Conservation (phyloP, 2,113 vertebrate species). For the Nycticorax nycticorax region DNA sequence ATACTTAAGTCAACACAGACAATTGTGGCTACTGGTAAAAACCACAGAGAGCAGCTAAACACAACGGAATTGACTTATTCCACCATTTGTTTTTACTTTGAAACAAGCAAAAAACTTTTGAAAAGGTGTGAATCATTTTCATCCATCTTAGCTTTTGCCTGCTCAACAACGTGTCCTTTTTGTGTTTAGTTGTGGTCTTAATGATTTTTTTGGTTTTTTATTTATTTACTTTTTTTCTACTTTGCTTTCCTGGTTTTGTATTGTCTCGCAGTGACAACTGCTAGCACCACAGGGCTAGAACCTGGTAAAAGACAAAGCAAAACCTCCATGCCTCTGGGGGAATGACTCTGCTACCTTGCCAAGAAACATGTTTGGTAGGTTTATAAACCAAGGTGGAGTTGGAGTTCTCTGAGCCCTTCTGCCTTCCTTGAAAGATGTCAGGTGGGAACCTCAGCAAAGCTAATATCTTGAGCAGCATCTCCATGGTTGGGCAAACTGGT, state of each 20-base stretch:
- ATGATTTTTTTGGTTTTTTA: neutral
- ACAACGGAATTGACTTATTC: conserved; percentile 49
- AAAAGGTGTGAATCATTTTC: conserved; percentile 12
- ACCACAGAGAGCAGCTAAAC: conserved; percentile 34
- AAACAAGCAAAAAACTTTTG: neutral
- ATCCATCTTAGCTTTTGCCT: neutral
- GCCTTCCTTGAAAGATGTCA: conserved; percentile 16
- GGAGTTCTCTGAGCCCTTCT: conserved; percentile 8
- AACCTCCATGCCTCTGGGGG: conserved; percentile 20
- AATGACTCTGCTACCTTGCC: conserved; percentile 16
- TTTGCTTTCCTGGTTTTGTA: neutral
- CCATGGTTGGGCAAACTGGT: conserved; percentile 45
- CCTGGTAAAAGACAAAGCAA: conserved; percentile 3
- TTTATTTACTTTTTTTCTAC: neutral
- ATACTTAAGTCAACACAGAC: conserved; percentile 44
- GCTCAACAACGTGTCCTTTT: neutral
- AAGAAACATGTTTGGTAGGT: conserved; percentile 43
- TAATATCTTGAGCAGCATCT: conserved; percentile 49
- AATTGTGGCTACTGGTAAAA: conserved; percentile 55
- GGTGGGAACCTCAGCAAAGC: conserved; percentile 25
- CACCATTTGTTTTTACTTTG: conserved; percentile 18
- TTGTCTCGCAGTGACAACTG: conserved; percentile 24
- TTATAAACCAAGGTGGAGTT: conserved; percentile 33
- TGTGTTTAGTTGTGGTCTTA: neutral
- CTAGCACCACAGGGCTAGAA: neutral